These are phyloP conservation scores for Scaptomyza hsui DNA, from an alignment of 1,140 invertebrate species.

Conservation along the genomic window DNA sequence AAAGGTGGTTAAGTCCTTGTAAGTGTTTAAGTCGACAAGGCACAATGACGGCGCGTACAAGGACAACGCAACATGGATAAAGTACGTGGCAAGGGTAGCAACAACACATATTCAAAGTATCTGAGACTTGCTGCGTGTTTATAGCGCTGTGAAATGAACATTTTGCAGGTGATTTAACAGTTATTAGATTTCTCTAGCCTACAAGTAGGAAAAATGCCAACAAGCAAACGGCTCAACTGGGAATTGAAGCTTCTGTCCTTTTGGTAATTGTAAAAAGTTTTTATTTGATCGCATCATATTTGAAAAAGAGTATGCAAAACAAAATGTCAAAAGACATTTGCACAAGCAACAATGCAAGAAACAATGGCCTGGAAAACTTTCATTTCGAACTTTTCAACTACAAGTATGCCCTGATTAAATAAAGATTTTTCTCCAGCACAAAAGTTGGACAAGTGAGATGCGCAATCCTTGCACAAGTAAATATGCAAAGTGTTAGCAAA, in stretches of 20 bases:
- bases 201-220: slow-evolving; percentile 15
- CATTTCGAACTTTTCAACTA: slow-evolving; percentile 54
- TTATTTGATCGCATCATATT: slow-evolving; percentile 80
- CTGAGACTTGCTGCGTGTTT: slow-evolving; percentile 54
- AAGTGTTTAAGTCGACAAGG: slow-evolving; percentile 79
- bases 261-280: slow-evolving; percentile 65
- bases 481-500: slow-evolving; percentile 60
- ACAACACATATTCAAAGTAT: neutral
- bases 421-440: slow-evolving; percentile 60
- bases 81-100: neutral
- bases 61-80: slow-evolving; percentile 27
- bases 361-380: slow-evolving; percentile 63
- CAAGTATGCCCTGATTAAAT: slow-evolving; percentile 74
- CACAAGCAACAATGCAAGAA: slow-evolving; percentile 29
- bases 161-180: slow-evolving; percentile 82
- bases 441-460: slow-evolving; percentile 44
- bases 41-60: slow-evolving; percentile 13
- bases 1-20: slow-evolving; percentile 79
- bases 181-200: slow-evolving; percentile 69
- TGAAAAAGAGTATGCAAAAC: slow-evolving; percentile 46
- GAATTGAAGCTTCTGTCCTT: slow-evolving; percentile 16
- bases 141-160: slow-evolving; percentile 80
- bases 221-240: slow-evolving; percentile 27
- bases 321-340: slow-evolving; percentile 69
- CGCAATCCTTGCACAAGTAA: slow-evolving; percentile 54